A percentile compares a stretch with the other conserved stretches of the same genome.
Conservation (phyloP, 2,888 invertebrate species). For the Tetanocera ferruginea region DNA sequence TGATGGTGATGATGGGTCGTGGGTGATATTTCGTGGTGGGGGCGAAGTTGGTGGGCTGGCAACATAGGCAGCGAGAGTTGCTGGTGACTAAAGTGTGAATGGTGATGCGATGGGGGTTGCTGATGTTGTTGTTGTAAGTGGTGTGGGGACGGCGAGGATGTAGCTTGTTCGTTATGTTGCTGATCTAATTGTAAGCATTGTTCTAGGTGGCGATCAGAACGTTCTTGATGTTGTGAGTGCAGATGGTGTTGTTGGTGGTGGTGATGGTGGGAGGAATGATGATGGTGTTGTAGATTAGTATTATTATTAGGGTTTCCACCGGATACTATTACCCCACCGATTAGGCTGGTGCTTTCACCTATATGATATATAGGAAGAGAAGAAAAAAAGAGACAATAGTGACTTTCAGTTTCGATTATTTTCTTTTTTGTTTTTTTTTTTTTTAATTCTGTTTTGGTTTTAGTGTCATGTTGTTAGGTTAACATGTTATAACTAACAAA, state of each 20-base stretch:
- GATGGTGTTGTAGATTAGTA: conserved; percentile 64
- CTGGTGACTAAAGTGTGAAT: conserved; percentile 60
- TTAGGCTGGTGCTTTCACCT: conserved; percentile 70
- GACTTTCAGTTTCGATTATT: conserved; percentile 67
- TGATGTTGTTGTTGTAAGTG: conserved; percentile 54
- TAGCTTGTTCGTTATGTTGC: conserved; percentile 54
- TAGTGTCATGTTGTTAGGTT: conserved; percentile 42
- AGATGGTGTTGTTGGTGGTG: conserved; percentile 57
- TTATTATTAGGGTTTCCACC: conserved; percentile 67
- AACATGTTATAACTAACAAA: conserved; percentile 62
- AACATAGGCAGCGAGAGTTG: conserved; percentile 60
- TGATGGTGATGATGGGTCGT: conserved; percentile 57
- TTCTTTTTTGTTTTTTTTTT: conserved; percentile 48
- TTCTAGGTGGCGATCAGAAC: conserved; percentile 51
- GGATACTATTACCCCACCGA: conserved; percentile 70
- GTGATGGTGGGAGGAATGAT: conserved; percentile 58
- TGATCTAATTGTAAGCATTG: conserved; percentile 58
- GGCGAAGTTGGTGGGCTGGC: conserved; percentile 59
- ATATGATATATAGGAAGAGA: conserved; percentile 70
- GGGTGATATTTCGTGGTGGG: conserved; percentile 57
- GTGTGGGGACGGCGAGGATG: conserved; percentile 53
- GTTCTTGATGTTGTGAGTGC: conserved; percentile 56
- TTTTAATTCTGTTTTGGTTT: conserved; percentile 44
- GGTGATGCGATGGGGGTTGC: conserved; percentile 50
- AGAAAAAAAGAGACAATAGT: conserved; percentile 72